Conservation (phyloP, 2,113 vertebrate genomes). For the Sinocyclocheilus rhinocerous region DNA sequence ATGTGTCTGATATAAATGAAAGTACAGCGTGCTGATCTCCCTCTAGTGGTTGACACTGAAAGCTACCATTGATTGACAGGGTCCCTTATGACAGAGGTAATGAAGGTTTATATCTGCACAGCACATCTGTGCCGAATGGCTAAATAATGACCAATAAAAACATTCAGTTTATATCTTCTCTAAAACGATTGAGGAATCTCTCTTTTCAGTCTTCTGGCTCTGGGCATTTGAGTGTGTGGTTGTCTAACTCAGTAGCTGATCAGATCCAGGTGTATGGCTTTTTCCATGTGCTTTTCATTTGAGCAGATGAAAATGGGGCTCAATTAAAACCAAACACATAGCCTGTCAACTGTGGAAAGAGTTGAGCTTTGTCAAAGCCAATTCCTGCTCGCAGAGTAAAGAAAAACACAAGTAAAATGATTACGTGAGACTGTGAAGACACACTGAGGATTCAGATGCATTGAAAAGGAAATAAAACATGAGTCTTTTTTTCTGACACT, state of each 20-base stretch:
- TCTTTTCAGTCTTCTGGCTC: constrained; percentile 43
- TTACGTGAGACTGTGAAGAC: background rate
- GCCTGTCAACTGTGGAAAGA: constrained; percentile 75
- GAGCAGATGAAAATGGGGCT: constrained; percentile 75
- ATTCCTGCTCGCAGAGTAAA: constrained; percentile 21
- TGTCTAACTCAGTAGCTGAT: constrained; percentile 77
- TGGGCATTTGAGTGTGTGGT: constrained; percentile 49
- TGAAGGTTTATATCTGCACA: constrained; percentile 32
- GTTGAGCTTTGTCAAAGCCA: constrained; percentile 71
- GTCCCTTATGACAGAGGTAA: background rate
- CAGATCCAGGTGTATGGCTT: constrained; percentile 75
- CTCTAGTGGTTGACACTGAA: constrained; percentile 67
- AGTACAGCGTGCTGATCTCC: constrained; percentile 56
- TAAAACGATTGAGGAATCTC: background rate
- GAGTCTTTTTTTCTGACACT: background rate
- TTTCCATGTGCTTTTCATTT: constrained; percentile 80
- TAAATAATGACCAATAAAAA: constrained; percentile 39
- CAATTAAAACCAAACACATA: constrained; percentile 80
- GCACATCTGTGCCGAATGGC: constrained; percentile 35
- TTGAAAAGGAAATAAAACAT: background rate
- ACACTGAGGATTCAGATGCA: background rate
- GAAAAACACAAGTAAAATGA: constrained; percentile 23
- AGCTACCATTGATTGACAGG: constrained; percentile 8
- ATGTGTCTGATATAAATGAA: background rate
- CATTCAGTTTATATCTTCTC: constrained; percentile 9